A percentile compares a stretch with the other conserved stretches of the same genome.
Conservation (phyloP, 2,888 invertebrate species). For the Watsonalla cultraria region DNA sequence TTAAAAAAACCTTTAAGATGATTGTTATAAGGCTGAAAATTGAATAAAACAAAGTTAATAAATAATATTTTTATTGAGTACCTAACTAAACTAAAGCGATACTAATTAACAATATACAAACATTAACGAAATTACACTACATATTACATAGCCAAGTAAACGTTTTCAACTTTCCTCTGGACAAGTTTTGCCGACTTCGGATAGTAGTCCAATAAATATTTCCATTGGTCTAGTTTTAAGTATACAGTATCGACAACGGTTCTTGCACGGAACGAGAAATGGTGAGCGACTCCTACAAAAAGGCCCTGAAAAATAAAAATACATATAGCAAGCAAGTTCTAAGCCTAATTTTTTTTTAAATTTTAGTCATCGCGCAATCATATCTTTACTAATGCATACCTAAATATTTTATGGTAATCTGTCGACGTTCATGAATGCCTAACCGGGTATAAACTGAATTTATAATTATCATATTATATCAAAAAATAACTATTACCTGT, state of each 20-base stretch:
- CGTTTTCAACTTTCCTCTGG: conserved; percentile 63
- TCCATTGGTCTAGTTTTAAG: conserved; percentile 72
- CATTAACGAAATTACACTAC: background rate
- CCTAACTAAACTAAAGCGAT: no score
- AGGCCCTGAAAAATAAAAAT: conserved; percentile 62
- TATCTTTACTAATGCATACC: no score
- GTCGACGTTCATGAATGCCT: background rate
- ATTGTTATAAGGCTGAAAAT: no score
- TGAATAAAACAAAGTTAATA: no score
- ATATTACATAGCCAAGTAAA: conserved; percentile 54
- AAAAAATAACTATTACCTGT: conserved; percentile 40
- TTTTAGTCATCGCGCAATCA: no score
- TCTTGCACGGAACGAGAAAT: conserved; percentile 75
- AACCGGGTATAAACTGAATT: background rate
- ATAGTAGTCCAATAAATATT: conserved; percentile 68
- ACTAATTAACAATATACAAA: no score
- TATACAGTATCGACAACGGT: conserved; percentile 74
- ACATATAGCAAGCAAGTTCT: background rate
- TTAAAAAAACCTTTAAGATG: no score
- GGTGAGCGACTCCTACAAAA: conserved; percentile 71
- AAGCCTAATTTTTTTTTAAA: no score
- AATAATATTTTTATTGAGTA: no score
- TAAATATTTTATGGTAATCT: no score
- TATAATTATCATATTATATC: no score
- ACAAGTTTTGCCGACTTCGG: conserved; percentile 63